Base-by-base conservation (phyloP, 1,140 invertebrate genomes). In the Lethocerus indicus region DNA sequence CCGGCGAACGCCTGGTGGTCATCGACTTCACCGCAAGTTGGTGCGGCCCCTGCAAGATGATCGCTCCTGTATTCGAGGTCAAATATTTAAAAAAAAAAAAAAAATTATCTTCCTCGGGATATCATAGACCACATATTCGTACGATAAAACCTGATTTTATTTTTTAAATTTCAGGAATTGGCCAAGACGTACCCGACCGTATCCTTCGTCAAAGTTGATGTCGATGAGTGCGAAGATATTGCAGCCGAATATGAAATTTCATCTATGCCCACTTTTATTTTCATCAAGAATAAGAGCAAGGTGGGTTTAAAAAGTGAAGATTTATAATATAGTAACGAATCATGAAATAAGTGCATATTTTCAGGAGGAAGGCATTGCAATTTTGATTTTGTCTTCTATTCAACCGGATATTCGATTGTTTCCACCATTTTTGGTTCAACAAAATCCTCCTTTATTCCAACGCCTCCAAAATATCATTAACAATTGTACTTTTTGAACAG, bases 11-110 rank as follows among this genome's bases (percentile, higher is more conserved):
- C 59, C 67, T 97, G 57, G 82, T 96, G 23, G 78, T 96, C 21
- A 78, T 97, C 48, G 89, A 95, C 61, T 88, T 91, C 64, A 81
- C 76, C 65, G 82, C 81, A 2, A 75, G 75, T 45, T 89, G 85
- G 86, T 88, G 85, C 67, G 91, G 90, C 1, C 93, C 93, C 12
- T 98, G 93, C 71, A 89, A 87, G 65, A 74, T 81, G 67, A 95
- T 97, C 65, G 76, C 79, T 5, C 93, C 93, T 5, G 80, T 77
- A 58, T 62, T 86, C 37, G 76, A 79, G 52, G 78, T 61, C 47
- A 52, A 32, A 32, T 32, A 32, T 32, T 32, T 32, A 32, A 9
- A n/a, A 32, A 32, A 32, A 32, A 9, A 32, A 9, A 9, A 9
- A 32, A 32, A 9, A n/a, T 32, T n/a, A 9, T 32, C n/a, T 32